phyloP scores from a whole-genome alignment of 2,113 vertebrate genomes.

The Piprites chloris region DNA sequence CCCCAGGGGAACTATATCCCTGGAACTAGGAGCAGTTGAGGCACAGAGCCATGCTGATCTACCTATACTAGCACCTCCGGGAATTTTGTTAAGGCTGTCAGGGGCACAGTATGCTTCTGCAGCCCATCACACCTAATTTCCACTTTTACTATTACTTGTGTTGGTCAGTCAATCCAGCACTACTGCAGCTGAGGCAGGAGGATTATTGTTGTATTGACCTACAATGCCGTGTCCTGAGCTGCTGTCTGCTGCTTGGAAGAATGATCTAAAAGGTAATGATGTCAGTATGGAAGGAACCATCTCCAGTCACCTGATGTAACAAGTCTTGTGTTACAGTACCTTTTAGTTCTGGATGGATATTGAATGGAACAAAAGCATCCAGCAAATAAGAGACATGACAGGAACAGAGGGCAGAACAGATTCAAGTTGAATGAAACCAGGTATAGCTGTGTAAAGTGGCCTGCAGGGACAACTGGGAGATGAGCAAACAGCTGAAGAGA shows the following conservation, averaged over 20 bases:
- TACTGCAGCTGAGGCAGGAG: background rate
- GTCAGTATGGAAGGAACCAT: background rate
- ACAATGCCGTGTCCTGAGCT: background rate
- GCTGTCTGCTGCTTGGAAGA: background rate
- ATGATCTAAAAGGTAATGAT: background rate
- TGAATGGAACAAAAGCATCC: background rate
- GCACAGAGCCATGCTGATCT: background rate
- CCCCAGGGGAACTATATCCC: background rate
- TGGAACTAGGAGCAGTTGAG: background rate
- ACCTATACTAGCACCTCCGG: background rate
- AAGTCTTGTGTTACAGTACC: background rate
- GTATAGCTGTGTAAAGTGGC: background rate
- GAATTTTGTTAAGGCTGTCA: background rate
- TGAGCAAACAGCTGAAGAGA: slow-evolving; percentile 43
- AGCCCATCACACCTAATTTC: background rate
- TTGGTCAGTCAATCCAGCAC: background rate
- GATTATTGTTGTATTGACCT: background rate
- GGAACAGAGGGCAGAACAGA: background rate
- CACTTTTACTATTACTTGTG: background rate
- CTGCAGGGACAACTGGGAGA: slow-evolving; percentile 19
- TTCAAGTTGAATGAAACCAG: background rate
- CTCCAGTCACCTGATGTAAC: background rate
- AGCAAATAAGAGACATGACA: background rate
- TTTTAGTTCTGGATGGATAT: background rate
- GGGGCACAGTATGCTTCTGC: background rate